A percentile compares a stretch with the other conserved stretches of the same genome.
Evolutionary conservation across 2,113 vertebrate species (phyloP).

Genomic region (Felis chaus): DNA sequence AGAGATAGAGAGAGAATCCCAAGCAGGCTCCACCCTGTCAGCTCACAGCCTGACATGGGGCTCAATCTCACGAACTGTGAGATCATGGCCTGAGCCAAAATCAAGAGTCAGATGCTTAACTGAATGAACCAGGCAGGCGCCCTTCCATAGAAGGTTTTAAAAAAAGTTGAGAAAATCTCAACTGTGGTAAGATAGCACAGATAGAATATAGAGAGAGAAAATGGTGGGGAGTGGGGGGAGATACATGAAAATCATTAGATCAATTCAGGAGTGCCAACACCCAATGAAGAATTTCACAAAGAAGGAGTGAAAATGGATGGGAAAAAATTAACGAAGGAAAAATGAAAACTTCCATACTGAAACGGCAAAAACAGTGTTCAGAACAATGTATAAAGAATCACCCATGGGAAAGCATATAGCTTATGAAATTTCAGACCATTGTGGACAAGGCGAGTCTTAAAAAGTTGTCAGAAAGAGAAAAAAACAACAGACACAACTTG

Average conservation of each 20-base stretch:
- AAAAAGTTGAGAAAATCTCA: not conserved
- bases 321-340: not conserved
- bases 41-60: too few species aligned
- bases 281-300: not conserved
- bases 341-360: not conserved
- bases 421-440: not conserved
- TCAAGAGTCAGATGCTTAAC: too few species aligned
- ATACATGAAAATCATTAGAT: not conserved
- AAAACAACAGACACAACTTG: too few species aligned
- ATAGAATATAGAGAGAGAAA: not conserved
- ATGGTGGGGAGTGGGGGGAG: not conserved
- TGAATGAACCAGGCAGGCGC: too few species aligned
- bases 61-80: too few species aligned
- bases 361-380: not conserved
- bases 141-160: too few species aligned
- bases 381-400: not conserved
- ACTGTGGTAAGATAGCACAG: not conserved
- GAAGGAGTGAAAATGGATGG: not conserved
- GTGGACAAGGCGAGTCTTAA: not conserved
- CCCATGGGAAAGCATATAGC: not conserved
- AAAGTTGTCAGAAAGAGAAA: not conserved
- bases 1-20: too few species aligned
- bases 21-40: too few species aligned
- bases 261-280: not conserved
- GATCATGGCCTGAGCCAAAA: too few species aligned